A percentile compares a stretch with the other conserved stretches of the same genome.
These are phyloP conservation scores for Luscinia luscinia DNA, from an alignment of 2,797 vertebrate genomes.

Conservation along the genomic window DNA sequence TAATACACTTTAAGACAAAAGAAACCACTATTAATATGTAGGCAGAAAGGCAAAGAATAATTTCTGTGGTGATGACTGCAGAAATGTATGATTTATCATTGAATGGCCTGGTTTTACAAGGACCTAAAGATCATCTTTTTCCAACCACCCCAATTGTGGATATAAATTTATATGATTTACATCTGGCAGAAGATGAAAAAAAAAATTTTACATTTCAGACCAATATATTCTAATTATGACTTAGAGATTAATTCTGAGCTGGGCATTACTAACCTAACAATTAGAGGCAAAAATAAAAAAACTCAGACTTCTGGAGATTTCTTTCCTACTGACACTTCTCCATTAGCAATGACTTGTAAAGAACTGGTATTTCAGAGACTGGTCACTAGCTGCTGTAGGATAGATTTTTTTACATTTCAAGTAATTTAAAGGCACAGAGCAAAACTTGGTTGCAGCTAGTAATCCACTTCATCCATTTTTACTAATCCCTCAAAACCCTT, in stretches of 20 bases:
- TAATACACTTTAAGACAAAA: neutral
- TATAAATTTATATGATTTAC: neutral
- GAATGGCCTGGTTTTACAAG: neutral
- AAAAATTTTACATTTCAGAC: neutral
- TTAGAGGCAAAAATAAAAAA: neutral
- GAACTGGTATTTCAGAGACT: neutral
- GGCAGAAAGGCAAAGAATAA: neutral
- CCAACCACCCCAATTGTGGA: too few species aligned
- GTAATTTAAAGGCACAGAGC: neutral
- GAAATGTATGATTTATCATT: neutral
- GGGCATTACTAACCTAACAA: neutral
- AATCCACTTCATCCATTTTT: neutral
- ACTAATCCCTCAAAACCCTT: neutral
- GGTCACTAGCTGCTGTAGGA: neutral
- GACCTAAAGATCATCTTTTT: neutral
- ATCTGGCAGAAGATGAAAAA: neutral
- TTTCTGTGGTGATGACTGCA: neutral
- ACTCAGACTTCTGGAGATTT: neutral
- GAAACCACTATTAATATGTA: neutral
- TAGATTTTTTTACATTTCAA: neutral
- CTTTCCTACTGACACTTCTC: neutral
- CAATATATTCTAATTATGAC: neutral
- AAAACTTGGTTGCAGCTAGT: neutral
- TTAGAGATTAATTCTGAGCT: neutral
- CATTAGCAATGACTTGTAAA: neutral